Evolutionary conservation across 2,113 vertebrate genomes (phyloP).

Genomic region (Corydoras sp.): DNA sequence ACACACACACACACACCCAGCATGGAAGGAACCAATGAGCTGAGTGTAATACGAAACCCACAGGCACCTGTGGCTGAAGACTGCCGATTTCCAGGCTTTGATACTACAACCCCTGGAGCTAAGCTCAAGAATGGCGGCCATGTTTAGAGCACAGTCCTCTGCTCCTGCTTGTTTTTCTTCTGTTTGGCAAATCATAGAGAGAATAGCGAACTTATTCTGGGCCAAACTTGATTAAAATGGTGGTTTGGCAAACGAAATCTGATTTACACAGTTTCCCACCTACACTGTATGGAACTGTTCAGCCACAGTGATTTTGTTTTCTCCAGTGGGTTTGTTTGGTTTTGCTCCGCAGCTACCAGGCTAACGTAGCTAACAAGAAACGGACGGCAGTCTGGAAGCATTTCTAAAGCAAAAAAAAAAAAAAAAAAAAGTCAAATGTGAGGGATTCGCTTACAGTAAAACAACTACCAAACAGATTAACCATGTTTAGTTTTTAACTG

Average conservation of each 20-base stretch:
- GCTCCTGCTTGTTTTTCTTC: background rate
- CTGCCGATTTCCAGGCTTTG: slow-evolving; percentile 20
- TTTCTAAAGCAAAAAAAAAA: too few species aligned
- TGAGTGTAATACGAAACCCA: slow-evolving; percentile 29
- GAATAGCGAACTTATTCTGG: background rate
- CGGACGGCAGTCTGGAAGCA: too few species aligned
- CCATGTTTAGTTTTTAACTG: too few species aligned
- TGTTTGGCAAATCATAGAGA: background rate
- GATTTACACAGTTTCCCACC: too few species aligned
- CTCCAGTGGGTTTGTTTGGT: too few species aligned
- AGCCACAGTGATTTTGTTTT: too few species aligned
- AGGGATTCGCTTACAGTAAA: too few species aligned
- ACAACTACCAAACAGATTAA: too few species aligned
- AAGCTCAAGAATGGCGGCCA: background rate
- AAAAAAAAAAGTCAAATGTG: too few species aligned
- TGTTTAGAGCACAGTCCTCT: slow-evolving; percentile 11
- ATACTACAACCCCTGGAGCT: slow-evolving; percentile 11
- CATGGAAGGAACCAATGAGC: slow-evolving; percentile 22
- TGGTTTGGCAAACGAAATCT: background rate
- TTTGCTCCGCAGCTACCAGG: too few species aligned
- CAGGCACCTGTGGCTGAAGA: slow-evolving; percentile 28
- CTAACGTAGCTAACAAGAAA: too few species aligned
- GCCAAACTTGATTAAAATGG: background rate
- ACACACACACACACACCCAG: background rate
- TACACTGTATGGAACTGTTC: too few species aligned